Evolutionary conservation across 2,113 vertebrate species (phyloP).

Genomic region (Ploceus nigricollis): DNA sequence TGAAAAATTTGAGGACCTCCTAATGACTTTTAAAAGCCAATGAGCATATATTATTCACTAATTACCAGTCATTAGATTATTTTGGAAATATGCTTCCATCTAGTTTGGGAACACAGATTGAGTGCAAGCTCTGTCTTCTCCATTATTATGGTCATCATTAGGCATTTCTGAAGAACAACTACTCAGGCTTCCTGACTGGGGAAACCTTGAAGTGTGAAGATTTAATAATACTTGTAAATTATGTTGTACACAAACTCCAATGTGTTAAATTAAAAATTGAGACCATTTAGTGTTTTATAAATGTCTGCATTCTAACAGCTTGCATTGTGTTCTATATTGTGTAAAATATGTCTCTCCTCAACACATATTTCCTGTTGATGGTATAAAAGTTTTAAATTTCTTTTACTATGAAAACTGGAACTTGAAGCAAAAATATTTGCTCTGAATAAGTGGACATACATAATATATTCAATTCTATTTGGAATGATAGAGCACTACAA

Average conservation of each 20-base stretch:
- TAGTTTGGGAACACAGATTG: not conserved
- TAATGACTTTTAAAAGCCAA: not conserved
- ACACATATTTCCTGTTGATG: not conserved
- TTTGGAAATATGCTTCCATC: not conserved
- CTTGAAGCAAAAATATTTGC: not conserved
- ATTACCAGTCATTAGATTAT: not conserved
- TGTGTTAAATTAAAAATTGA: not conserved
- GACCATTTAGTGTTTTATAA: not conserved
- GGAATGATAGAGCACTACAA: not conserved
- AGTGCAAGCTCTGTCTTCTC: not conserved
- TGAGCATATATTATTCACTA: not conserved
- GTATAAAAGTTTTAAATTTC: not conserved
- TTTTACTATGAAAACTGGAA: not conserved
- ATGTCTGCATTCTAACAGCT: not conserved
- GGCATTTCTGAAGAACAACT: not conserved
- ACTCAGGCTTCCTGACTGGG: not conserved
- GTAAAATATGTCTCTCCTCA: not conserved
- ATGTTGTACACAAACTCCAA: not conserved
- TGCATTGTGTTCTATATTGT: not conserved
- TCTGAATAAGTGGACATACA: constrained; percentile 10
- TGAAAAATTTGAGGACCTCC: not conserved
- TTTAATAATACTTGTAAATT: not conserved
- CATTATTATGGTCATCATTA: not conserved
- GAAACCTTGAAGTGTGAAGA: not conserved
- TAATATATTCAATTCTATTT: constrained; percentile 10